Conservation (phyloP, 2,888 invertebrate genomes). For the Melikaiella ostensackeni region DNA sequence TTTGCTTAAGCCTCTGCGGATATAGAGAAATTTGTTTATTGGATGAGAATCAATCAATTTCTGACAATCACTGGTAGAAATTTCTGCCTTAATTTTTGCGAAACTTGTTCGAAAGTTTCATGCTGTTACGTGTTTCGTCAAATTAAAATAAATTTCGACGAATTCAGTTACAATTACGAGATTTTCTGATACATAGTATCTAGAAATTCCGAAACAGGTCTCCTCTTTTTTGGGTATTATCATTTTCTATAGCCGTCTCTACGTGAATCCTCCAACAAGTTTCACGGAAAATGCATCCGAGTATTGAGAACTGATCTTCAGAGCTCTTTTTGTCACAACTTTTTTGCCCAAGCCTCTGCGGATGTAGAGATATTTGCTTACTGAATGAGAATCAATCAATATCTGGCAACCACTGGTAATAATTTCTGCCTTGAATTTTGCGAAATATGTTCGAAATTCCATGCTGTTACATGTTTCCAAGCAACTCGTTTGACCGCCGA, state of each 20-base stretch:
- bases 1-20: not conserved
- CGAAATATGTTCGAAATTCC: no score
- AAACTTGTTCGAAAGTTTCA: no score
- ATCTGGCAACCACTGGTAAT: no score
- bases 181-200: no score
- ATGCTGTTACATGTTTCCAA: no score
- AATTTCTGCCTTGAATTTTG: no score
- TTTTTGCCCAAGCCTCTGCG: not conserved
- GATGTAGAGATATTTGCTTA: not conserved
- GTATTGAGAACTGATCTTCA: not conserved
- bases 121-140: no score
- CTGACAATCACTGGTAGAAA: no score
- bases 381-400: not conserved
- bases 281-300: not conserved
- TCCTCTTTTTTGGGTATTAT: slow-evolving; percentile 22
- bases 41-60: not conserved
- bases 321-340: not conserved
- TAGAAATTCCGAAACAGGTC: slow-evolving; percentile 56
- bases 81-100: no score
- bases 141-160: no score
- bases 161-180: no score
- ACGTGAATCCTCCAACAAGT: not conserved
- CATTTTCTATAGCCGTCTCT: slow-evolving; percentile 21
- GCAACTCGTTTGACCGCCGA: no score
- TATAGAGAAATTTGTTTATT: not conserved